Percentiles rank a stretch among this genome's conserved stretches.
Conservation (phyloP, 2,113 vertebrate species). For the Embiotoca jacksoni region DNA sequence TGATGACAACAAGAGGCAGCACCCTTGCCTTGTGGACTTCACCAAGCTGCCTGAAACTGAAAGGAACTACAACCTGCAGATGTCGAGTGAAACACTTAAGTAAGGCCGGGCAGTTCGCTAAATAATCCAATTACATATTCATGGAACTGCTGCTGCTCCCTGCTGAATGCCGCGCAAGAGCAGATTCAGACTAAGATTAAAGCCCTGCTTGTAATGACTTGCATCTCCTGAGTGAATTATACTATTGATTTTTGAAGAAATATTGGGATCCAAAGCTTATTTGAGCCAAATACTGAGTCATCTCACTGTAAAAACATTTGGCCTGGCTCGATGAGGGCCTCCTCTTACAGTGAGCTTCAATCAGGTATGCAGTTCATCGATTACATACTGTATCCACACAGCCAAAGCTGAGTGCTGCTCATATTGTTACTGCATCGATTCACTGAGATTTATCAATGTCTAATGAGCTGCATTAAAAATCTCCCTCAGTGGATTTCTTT, state of each 20-base stretch:
- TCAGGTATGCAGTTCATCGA: background rate
- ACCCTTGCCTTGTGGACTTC: slow-evolving; percentile 98
- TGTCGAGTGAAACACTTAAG: slow-evolving; percentile 99
- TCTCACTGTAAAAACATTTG: slow-evolving; percentile 55
- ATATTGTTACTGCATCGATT: slow-evolving; percentile 3
- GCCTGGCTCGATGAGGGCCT: slow-evolving; percentile 16
- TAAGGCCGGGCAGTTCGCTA: slow-evolving; percentile 74
- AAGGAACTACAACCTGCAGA: slow-evolving; percentile 98
- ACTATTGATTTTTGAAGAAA: slow-evolving; percentile 61
- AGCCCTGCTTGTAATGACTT: slow-evolving; percentile 58
- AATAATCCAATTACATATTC: slow-evolving; percentile 50
- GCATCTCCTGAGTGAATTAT: slow-evolving; percentile 52
- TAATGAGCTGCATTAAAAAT: slow-evolving; percentile 40
- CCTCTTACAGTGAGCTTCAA: slow-evolving; percentile 12
- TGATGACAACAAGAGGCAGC: slow-evolving; percentile 98
- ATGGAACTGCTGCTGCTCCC: slow-evolving; percentile 13
- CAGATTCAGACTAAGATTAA: slow-evolving; percentile 66
- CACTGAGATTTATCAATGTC: slow-evolving; percentile 24
- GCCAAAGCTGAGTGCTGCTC: background rate
- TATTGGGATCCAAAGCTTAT: slow-evolving; percentile 36
- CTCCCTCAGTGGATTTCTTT: slow-evolving; percentile 4
- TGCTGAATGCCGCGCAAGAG: slow-evolving; percentile 25
- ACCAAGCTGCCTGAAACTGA: slow-evolving; percentile 96
- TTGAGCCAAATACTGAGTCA: slow-evolving; percentile 51
- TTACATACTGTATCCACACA: slow-evolving; percentile 7